Conservation (phyloP, 2,113 vertebrate genomes). For the Chlamydotis undulata region DNA sequence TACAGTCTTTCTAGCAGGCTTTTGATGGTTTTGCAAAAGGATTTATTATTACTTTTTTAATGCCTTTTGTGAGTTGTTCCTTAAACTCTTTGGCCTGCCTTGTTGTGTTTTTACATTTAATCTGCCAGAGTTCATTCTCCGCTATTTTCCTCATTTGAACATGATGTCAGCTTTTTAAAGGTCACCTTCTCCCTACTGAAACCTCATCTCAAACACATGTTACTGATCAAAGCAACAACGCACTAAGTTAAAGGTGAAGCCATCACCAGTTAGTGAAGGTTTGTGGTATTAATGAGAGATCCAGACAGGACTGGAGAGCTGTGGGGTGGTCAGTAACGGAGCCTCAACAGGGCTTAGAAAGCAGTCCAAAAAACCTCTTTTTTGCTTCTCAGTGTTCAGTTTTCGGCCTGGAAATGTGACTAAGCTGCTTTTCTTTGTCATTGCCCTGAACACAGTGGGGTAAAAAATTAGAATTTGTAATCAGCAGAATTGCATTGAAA, state of each 20-base stretch:
- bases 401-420: neutral
- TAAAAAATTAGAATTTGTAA: neutral
- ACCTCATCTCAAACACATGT: neutral
- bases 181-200: slow-evolving; percentile 2
- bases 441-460: neutral
- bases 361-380: neutral
- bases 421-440: neutral
- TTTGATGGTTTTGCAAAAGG: neutral
- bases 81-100: neutral
- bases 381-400: neutral
- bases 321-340: neutral
- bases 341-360: neutral
- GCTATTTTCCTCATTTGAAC: neutral
- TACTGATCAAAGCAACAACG: neutral
- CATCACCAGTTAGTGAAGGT: neutral
- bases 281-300: neutral
- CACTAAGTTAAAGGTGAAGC: neutral
- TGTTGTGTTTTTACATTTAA: neutral
- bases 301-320: neutral
- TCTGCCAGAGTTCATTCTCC: neutral
- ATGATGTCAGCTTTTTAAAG: neutral
- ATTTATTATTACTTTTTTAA: neutral
- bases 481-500: neutral
- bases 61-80: neutral
- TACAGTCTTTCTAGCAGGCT: neutral